Conservation (phyloP, 1,140 invertebrate species). For the Lerema accius region DNA sequence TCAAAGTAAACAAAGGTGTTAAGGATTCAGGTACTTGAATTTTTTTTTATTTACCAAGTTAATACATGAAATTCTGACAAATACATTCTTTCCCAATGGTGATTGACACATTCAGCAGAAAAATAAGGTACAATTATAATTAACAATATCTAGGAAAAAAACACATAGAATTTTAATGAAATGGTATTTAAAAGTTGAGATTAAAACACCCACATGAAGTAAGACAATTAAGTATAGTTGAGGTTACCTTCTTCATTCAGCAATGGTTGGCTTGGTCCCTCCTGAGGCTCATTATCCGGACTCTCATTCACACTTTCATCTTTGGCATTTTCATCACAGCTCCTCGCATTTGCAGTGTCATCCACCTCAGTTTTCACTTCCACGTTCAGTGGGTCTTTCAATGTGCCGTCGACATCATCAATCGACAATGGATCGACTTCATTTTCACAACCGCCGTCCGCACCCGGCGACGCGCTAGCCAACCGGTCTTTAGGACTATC, state of each 20-base stretch:
- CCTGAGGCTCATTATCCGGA: constrained; percentile 39
- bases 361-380: constrained; percentile 42
- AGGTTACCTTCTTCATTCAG: constrained; percentile 21
- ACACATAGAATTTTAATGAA: no score
- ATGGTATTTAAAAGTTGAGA: no score
- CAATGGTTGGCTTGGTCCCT: constrained; percentile 12
- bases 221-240: not conserved
- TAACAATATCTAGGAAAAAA: no score
- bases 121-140: no score
- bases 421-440: constrained; percentile 73
- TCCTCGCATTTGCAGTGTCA: constrained; percentile 50
- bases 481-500: constrained; percentile 68
- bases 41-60: no score
- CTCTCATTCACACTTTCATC: constrained; percentile 59
- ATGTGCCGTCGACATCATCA: constrained; percentile 49
- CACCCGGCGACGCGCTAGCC: constrained; percentile 49
- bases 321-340: constrained; percentile 74
- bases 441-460: constrained; percentile 56
- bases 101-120: no score
- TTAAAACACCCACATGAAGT: no score
- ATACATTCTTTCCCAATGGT: no score
- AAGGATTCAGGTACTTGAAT: no score
- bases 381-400: constrained; percentile 48
- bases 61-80: no score
- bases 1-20: no score